Conservation (phyloP, 1,140 invertebrate species). For the Nebria ingens region DNA sequence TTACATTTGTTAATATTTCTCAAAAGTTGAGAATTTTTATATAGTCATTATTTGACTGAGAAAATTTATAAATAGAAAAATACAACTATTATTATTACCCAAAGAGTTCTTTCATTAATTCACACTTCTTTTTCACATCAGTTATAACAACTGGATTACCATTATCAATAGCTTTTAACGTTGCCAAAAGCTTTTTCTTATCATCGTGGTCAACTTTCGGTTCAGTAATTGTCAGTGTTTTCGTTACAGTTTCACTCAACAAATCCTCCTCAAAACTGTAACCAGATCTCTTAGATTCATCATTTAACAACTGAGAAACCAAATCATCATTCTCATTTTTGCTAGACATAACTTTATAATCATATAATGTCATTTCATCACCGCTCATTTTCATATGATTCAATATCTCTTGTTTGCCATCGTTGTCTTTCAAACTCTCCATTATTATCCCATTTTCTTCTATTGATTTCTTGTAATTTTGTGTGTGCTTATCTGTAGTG, state of each 20-base stretch:
- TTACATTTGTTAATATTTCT: not conserved
- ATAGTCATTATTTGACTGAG: not conserved
- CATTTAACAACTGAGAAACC: slow-evolving; percentile 17
- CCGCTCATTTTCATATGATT: slow-evolving; percentile 28
- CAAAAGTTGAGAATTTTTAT: not conserved
- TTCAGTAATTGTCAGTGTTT: slow-evolving; percentile 13
- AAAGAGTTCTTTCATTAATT: slow-evolving; percentile 35
- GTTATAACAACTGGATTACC: slow-evolving; percentile 30
- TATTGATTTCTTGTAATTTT: slow-evolving; percentile 34
- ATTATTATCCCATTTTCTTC: slow-evolving; percentile 35
- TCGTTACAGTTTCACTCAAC: not conserved
- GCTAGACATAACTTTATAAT: slow-evolving; percentile 25
- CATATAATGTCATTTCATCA: slow-evolving; percentile 31
- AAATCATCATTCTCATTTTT: slow-evolving; percentile 28
- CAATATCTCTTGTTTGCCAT: slow-evolving; percentile 35
- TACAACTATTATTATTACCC: slow-evolving; percentile 15
- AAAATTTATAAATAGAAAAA: not conserved
- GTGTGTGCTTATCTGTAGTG: slow-evolving; percentile 38
- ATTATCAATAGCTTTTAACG: slow-evolving; percentile 52
- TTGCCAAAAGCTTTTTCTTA: slow-evolving; percentile 49
- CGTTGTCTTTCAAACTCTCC: slow-evolving; percentile 35
- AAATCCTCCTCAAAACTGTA: slow-evolving; percentile 7
- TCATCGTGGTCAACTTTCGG: slow-evolving; percentile 30
- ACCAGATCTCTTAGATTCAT: not conserved
- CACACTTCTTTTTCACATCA: slow-evolving; percentile 20